Conservation (phyloP, 2,113 vertebrate genomes). For the Campylomormyrus numenius region DNA sequence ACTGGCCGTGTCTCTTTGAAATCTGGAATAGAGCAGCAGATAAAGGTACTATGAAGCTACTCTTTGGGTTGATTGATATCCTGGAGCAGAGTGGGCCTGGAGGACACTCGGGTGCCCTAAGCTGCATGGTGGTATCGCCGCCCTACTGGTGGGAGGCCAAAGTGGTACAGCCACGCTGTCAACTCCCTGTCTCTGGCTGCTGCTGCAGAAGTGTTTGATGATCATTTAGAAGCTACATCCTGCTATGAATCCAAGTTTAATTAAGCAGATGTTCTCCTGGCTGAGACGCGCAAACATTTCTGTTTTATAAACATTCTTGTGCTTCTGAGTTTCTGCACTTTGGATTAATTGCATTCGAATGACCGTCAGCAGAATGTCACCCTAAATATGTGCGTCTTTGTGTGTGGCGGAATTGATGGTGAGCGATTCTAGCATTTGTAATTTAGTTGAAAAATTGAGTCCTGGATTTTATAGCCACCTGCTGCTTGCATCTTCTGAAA, state of each 20-base stretch:
- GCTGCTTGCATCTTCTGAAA: background rate
- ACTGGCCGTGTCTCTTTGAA: too few species aligned
- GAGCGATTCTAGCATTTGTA: background rate
- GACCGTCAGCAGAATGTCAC: background rate
- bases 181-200: background rate
- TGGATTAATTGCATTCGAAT: background rate
- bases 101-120: background rate
- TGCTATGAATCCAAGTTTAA: background rate
- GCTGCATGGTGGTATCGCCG: background rate
- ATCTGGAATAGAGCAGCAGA: background rate
- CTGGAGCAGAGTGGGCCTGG: background rate
- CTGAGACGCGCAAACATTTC: background rate
- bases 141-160: background rate
- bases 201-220: background rate
- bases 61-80: background rate
- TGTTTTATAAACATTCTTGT: background rate
- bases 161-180: background rate
- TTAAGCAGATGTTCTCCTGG: background rate
- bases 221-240: background rate
- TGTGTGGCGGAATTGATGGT: background rate
- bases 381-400: background rate
- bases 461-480: background rate
- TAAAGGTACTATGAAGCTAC: background rate
- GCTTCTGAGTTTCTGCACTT: background rate
- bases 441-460: constrained; percentile 5